Base-by-base conservation (phyloP, 2,113 vertebrate genomes). In the Rhadina sibilatrix region DNA sequence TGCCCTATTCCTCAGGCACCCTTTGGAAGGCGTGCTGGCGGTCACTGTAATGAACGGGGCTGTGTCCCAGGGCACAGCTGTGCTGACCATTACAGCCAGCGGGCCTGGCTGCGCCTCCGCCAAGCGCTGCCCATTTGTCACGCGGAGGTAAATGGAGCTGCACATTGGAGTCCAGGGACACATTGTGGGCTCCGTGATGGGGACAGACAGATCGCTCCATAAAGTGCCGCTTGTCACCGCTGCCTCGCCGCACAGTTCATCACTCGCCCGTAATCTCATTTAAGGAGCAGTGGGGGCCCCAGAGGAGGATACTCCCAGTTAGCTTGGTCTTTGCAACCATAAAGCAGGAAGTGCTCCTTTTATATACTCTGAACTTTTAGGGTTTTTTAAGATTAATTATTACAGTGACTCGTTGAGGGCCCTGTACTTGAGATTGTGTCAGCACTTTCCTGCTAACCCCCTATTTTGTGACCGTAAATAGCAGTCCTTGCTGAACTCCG, bases 111-210 rank as follows among this genome's bases (percentile, higher is more conserved):
- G 97, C 94, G 98, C 98, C 98, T 97, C 85, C 97, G 97, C 97
- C 98, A 98, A 98, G 98, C 87, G 97, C 98, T 97, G 98, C 98
- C 98, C 99, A 98, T 99, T 99, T 98, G 99, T 99, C 99, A 99
- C 92, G 89, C 82, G 75, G 96, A 95, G 98, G 98, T 99, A 98
- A 98, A 98, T 98, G 98, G 98, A 98, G 98, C 97, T 98, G 98
- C 98, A 97, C 98, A 98, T 98, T 98, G 98, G 98, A 98, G 98
- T 94, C 98, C 97, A 87, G 98, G 98, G 99, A 99, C 98, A 94
- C 97, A 96, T 98, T 77, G 98, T 23, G 96, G 35, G 83, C 84
- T 46, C 94, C 70, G 81, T 97, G 98, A 98, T 98, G 98, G 98
- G 98, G 97, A 96, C 98, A 97, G 97, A 98, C 98, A 96, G 97